Base-by-base conservation (phyloP, 2,113 vertebrate genomes). In the Bungarus multicinctus region DNA sequence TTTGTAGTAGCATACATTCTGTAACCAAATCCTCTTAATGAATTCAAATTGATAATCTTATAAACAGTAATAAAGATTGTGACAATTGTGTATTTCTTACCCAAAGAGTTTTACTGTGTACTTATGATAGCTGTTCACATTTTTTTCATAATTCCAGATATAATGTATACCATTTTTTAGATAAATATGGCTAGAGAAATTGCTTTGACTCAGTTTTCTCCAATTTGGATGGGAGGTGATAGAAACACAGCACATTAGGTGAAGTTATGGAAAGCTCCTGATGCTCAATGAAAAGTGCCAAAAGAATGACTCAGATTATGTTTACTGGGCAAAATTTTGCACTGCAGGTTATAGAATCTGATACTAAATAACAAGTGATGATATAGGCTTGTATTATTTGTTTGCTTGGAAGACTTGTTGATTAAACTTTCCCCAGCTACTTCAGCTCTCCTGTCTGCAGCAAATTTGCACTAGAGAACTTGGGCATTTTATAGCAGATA, bases 351-450 rank as follows among this genome's bases (percentile, higher is more conserved):
- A 64, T 88, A 69, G 50, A 93, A 90, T 93, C 81, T 94, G 96
- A 95, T 95, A 93, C 93, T 96, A 57, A 50, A 43, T 91, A 94
- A 94, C 95, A 92, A 7, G 39, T 89, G 90, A 87, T 81, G 18
- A 43, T 52, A 85, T 27, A 34, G 39, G n/a, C 18, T 90, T 64
- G 57, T 85, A 57, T 69, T 47, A 85, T 43, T 9, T 10, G 20
- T 50, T 89, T 34, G 88, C 8, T 34, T 55, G 25, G 43, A 60
- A 34, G 16, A 85, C 0, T 85, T 89, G 11, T 85, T 55, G 11
- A 89, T 57, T 58, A n/a, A 86, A 34, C 1, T 86, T 52, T 18
- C 74, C 74, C 74, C 18, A 43, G 22, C 74, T 39, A 81, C 34
- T 81, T 81, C 74, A 81, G 74, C 34, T 81, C 34, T 81, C 34